Base-by-base conservation (phyloP, 1,140 invertebrate genomes). In the Trichomalopsis sarcophagae region DNA sequence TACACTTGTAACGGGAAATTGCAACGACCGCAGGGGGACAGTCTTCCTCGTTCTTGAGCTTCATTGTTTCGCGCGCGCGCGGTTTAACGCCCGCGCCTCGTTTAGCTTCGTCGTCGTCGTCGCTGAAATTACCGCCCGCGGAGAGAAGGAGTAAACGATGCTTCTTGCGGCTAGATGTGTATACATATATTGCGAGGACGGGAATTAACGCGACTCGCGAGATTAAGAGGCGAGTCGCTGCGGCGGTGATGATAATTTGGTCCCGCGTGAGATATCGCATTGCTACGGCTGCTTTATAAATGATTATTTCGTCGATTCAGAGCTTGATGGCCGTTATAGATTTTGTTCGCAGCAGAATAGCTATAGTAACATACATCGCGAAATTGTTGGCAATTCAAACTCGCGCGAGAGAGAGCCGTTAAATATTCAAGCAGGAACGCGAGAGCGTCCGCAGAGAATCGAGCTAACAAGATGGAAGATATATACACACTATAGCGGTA, bases 1-100 rank as follows among this genome's bases (percentile, higher is more conserved):
- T 50, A 50, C 47, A 50, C 47, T 50, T 50, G 66, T 23, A 81
- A 81, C 9, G 69, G 55, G 62, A 83, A 71, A 71, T 78, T 78
- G 68, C 76, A 55, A 21, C 27, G 17, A 33, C 30, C 71, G 27
- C 23, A 40, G 33, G 17, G 69, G 62, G 10, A 55, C 44, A 44
- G 17, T 84, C 27, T 80, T 62, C 2, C 9, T 27, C 55, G 21
- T n/a, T 36, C 30, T 36, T 23, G 27, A 21, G 17, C n/a, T 79
- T 66, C 44, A 68, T 80, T 80, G 77, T 80, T 36, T 80, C 30
- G 55, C 30, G 30, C n/a, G 30, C n/a, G 55, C 30, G 36, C 27
- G 68, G 23, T 71, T 71, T 71, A 71, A 13, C 68, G 13, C 23
- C 23, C 68, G 11, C 68, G 68, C 68, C 55, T 62, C 55, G 55